Evolutionary conservation across 2,888 invertebrate genomes (phyloP).

Genomic region (Pachliopta kotzebuea): DNA sequence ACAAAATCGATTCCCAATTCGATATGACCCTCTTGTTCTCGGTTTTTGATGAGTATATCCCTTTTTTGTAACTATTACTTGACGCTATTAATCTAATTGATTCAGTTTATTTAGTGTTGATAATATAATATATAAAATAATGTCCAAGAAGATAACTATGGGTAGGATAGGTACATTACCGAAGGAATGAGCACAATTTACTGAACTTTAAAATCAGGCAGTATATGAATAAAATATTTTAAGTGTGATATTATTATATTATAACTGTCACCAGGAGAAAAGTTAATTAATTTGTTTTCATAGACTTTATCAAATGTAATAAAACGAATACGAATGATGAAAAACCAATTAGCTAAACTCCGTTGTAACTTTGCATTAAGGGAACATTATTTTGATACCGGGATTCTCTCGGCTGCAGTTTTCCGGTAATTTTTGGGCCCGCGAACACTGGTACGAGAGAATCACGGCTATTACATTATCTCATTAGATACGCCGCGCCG

Average conservation of each 20-base stretch:
- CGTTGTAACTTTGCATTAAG: constrained; percentile 46
- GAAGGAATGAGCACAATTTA: neutral
- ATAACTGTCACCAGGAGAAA: too few species aligned
- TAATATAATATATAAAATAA: neutral
- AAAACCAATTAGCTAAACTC: constrained; percentile 39
- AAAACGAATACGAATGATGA: constrained; percentile 20
- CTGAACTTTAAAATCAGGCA: neutral
- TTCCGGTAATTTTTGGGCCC: constrained; percentile 70
- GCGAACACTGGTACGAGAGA: constrained; percentile 63
- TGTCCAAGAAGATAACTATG: neutral
- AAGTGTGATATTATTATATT: too few species aligned
- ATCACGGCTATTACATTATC: constrained; percentile 79
- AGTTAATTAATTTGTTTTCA: too few species aligned
- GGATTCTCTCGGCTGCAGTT: constrained; percentile 62
- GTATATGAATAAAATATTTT: neutral
- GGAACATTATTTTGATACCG: constrained; percentile 44
- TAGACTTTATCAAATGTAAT: too few species aligned
- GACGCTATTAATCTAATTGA: constrained; percentile 13
- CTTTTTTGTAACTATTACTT: constrained; percentile 16
- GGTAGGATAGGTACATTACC: too few species aligned
- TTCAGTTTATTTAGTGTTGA: constrained; percentile 35
- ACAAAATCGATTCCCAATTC: constrained; percentile 77
- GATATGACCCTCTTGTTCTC: constrained; percentile 70
- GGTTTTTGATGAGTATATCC: constrained; percentile 53
- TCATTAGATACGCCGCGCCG: constrained; percentile 74